Evolutionary conservation across 2,888 invertebrate genomes (phyloP), one percentile per base, ranked within the genome.

Genomic region (Neelides folsomi): DNA sequence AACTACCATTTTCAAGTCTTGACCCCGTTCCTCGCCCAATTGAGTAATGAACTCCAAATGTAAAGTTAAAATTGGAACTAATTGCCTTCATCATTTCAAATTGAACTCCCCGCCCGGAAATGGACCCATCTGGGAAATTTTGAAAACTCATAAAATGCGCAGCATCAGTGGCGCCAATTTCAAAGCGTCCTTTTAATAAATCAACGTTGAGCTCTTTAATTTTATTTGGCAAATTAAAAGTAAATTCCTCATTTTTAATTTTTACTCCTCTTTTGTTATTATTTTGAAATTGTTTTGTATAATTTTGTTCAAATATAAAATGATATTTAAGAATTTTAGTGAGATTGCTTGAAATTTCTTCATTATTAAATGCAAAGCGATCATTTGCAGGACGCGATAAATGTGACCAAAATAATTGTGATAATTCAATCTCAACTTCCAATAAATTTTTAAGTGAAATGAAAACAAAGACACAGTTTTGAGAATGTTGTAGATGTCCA

Each of bases 11-110:
- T 7, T 35, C 15, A 10, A 53, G 15, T 34, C 38, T 38, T 4
- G 42, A 40, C 9, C 58, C 58, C 1, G 58, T 58, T 7, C 58
- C 58, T 13, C 49, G 20, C 1, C 53, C 53, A 18, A 46, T 49
- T 1, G 53, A 47, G 0, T 47, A 45, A 8, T 46, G 48, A 15
- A 56, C 46, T 5, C 16, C 34, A 41, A 34, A 53, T 1, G 53
- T 49, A 13, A 53, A 53, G 12, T 56, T 56, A 12, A 35, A 20
- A 9, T 10, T 16, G 9, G 4, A 4, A 2, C 53, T 27, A 2
- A 45, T 34, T 2, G 41, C 37, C 7, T 45, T 10, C 1, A 56
- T 13, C 56, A 56, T 56, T 45, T 56, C 40, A 12, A 37, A 56
- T 16, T 53, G 47, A 10, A 56, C 53, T 13, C 56, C 56, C 1